Evolutionary conservation across 2,888 invertebrate genomes (phyloP).

Genomic region (Hypomecis punctinalis): DNA sequence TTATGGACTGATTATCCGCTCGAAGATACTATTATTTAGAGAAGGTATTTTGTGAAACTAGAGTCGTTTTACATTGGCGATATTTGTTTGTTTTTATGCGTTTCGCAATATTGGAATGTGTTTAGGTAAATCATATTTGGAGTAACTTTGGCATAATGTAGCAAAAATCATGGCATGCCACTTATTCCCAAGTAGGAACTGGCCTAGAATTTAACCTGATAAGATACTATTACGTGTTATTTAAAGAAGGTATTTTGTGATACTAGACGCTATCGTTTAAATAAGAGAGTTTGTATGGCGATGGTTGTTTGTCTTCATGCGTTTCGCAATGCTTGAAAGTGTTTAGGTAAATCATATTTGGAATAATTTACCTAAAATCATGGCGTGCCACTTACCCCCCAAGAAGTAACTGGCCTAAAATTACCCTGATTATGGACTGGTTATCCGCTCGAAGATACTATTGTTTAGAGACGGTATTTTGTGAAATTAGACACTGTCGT

Average conservation of each 20-base stretch:
- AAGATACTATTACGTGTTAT: constrained; percentile 13
- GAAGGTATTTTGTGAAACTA: neutral
- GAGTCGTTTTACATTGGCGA: no score
- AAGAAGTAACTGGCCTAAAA: constrained; percentile 66
- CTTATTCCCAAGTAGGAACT: constrained; percentile 60
- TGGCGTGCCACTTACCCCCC: constrained; percentile 50
- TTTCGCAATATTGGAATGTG: no score
- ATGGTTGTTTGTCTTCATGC: no score
- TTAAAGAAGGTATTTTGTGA: neutral
- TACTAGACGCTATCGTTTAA: no score
- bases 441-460: constrained; percentile 6
- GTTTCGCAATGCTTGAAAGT: no score
- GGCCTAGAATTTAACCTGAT: constrained; percentile 60
- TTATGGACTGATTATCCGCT: constrained; percentile 35
- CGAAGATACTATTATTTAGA: constrained; percentile 10
- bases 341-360: no score
- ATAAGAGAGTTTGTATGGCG: no score
- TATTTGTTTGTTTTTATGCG: no score
- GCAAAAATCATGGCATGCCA: constrained; percentile 49
- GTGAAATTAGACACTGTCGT: no score
- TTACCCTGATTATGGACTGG: constrained; percentile 49
- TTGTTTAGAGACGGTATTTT: neutral
- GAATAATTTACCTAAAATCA: no score
- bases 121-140: no score
- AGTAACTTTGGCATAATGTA: no score